A percentile compares a stretch with the other conserved stretches of the same genome.
phyloP scores from a whole-genome alignment of 2,797 vertebrate species.

The Neosilurus hyrtlii region DNA sequence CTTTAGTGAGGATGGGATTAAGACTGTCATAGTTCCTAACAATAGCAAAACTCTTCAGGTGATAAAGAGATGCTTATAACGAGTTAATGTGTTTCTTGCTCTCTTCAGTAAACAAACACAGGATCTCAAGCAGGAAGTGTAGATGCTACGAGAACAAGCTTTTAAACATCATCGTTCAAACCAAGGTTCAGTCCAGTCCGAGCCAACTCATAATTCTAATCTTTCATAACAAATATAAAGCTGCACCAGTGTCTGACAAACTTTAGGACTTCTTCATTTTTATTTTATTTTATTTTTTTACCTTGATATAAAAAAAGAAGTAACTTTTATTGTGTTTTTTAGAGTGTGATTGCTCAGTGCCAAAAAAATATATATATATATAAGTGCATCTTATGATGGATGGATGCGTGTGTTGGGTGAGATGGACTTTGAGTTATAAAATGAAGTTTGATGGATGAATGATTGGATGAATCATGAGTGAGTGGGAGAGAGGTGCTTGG shows the following conservation, averaged over 20 bases:
- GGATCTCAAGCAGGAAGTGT: not conserved
- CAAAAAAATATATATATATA: too few species aligned
- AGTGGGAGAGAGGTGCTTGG: too few species aligned
- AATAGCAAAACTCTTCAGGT: not conserved
- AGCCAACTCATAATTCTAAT: not conserved
- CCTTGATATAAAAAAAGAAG: too few species aligned
- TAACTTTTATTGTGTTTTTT: too few species aligned
- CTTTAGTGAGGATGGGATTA: conserved; percentile 14
- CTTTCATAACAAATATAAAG: not conserved
- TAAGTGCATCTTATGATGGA: too few species aligned
- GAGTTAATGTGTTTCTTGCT: not conserved
- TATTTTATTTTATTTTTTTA: too few species aligned
- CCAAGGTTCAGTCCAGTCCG: not conserved
- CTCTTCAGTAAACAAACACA: not conserved
- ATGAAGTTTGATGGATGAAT: too few species aligned
- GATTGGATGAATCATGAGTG: too few species aligned
- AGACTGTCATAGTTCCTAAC: conserved; percentile 4
- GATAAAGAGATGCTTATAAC: conserved; percentile 9
- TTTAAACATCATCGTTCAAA: not conserved
- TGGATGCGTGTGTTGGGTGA: too few species aligned
- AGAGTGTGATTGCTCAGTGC: too few species aligned
- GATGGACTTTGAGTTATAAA: too few species aligned
- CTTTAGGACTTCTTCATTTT: not conserved
- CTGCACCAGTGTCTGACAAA: not conserved
- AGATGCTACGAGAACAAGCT: not conserved